A percentile compares a stretch with the other conserved stretches of the same genome.
phyloP scores from a whole-genome alignment of 1,140 invertebrate genomes.

The Calephelis nemesis region DNA sequence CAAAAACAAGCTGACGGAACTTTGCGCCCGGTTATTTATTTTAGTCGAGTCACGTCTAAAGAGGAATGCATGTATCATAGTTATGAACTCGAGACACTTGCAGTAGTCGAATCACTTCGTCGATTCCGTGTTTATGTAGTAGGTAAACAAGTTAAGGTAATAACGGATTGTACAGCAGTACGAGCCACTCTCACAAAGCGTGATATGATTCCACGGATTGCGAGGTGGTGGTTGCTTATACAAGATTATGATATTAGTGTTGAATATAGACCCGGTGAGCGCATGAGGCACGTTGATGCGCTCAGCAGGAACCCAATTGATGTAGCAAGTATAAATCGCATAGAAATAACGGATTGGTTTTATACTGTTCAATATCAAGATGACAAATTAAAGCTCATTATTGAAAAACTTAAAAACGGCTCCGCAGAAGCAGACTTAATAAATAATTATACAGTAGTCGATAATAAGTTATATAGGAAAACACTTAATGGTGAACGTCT shows the following conservation, averaged over 20 bases:
- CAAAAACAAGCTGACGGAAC: slow-evolving; percentile 21
- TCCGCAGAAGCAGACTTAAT: too few relatives aligned
- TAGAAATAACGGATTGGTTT: too few relatives aligned
- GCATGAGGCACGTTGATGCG: slow-evolving; percentile 52
- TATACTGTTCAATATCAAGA: too few relatives aligned
- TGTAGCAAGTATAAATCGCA: slow-evolving; percentile 14
- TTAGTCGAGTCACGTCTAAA: slow-evolving; percentile 34
- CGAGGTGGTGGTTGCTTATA: slow-evolving; percentile 53
- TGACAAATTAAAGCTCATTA: slow-evolving; percentile 33
- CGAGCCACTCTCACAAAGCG: slow-evolving; percentile 39
- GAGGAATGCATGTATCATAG: slow-evolving; percentile 60
- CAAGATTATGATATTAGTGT: slow-evolving; percentile 48
- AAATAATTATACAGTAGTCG: too few relatives aligned
- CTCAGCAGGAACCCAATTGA: slow-evolving; percentile 46
- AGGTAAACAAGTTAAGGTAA: slow-evolving; percentile 66
- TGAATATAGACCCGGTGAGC: slow-evolving; percentile 46
- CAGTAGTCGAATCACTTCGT: slow-evolving; percentile 69
- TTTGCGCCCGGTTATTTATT: slow-evolving; percentile 32
- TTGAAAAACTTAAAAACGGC: too few relatives aligned
- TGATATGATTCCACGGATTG: slow-evolving; percentile 46
- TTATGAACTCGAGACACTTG: slow-evolving; percentile 39
- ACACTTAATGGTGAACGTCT: too few relatives aligned
- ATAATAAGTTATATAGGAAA: too few relatives aligned
- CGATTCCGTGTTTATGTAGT: slow-evolving; percentile 69
- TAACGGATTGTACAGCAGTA: slow-evolving; percentile 32